Percentiles rank a stretch among this genome's conserved stretches.
Evolutionary conservation across 2,888 invertebrate genomes (phyloP).

Genomic region (Ophion obscuratus): DNA sequence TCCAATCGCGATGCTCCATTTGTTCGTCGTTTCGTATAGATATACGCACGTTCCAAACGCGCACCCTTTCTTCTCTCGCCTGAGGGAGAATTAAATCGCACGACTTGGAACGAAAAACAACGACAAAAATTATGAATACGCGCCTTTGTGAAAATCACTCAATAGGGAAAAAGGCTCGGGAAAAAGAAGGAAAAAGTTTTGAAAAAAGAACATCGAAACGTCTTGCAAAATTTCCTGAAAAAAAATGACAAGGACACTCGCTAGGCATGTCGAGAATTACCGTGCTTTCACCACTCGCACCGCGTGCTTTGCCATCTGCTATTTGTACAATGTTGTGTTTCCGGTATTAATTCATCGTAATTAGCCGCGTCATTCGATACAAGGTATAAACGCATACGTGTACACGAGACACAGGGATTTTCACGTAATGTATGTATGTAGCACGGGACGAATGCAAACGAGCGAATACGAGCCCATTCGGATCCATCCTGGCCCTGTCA

Average conservation of each 20-base stretch:
- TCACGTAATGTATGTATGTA: background rate
- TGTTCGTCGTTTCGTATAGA: conserved; percentile 9
- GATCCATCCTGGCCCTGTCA: too few relatives aligned
- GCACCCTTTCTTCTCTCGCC: conserved; percentile 38
- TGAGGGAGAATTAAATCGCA: conserved; percentile 28
- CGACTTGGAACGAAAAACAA: conserved; percentile 3
- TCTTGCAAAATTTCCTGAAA: too few relatives aligned
- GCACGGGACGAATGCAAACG: background rate
- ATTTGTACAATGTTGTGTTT: conserved; percentile 70
- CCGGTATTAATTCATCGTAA: conserved; percentile 74
- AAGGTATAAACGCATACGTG: conserved; percentile 61
- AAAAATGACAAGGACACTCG: too few relatives aligned
- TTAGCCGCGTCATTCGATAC: conserved; percentile 74
- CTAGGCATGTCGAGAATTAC: background rate
- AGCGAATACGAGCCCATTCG: background rate
- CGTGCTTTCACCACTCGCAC: background rate
- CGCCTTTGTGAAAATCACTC: too few relatives aligned
- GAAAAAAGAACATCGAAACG: background rate
- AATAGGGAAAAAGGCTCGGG: background rate
- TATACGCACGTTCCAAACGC: conserved; percentile 6
- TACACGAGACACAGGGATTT: background rate
- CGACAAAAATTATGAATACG: background rate
- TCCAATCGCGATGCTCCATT: conserved; percentile 27
- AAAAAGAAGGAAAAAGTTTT: background rate
- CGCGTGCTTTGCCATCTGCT: conserved; percentile 42